phyloP scores from a whole-genome alignment of 92 coral and sea anemone genomes.

The Parazoanthus darwini region DNA sequence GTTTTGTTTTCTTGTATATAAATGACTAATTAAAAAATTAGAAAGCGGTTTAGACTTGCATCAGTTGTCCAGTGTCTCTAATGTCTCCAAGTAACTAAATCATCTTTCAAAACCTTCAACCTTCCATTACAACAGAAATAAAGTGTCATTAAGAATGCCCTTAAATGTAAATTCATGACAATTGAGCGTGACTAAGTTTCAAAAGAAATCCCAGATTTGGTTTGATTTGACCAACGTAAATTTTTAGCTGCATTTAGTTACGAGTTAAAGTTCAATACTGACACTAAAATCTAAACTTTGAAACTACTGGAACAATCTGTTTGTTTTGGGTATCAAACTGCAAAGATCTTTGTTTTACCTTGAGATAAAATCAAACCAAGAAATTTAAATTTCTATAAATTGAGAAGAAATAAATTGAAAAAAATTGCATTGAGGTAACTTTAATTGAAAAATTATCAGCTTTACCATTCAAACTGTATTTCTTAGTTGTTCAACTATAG shows the following conservation, averaged over 20 bases:
- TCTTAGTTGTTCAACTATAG: too few relatives aligned
- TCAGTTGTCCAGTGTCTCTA: not conserved
- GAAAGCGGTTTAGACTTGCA: not conserved
- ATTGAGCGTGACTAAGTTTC: not conserved
- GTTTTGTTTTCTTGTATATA: not conserved
- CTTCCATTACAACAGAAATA: not conserved
- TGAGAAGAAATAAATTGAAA: too few relatives aligned
- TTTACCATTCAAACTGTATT: too few relatives aligned
- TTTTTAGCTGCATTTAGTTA: not conserved
- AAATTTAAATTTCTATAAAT: too few relatives aligned
- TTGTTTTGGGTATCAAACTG: too few relatives aligned
- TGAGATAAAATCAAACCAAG: too few relatives aligned
- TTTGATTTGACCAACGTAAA: not conserved
- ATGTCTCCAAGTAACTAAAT: not conserved
- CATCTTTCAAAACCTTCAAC: not conserved
- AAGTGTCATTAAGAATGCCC: not conserved
- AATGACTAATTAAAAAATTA: not conserved
- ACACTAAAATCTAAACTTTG: not conserved
- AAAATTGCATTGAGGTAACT: too few relatives aligned
- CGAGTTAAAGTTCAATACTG: not conserved
- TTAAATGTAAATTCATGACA: not conserved
- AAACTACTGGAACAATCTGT: too few relatives aligned
- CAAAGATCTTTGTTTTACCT: too few relatives aligned
- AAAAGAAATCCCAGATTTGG: not conserved
- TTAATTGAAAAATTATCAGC: too few relatives aligned